phyloP scores from a whole-genome alignment of 2,888 invertebrate species.

The Argyresthia albistria region DNA sequence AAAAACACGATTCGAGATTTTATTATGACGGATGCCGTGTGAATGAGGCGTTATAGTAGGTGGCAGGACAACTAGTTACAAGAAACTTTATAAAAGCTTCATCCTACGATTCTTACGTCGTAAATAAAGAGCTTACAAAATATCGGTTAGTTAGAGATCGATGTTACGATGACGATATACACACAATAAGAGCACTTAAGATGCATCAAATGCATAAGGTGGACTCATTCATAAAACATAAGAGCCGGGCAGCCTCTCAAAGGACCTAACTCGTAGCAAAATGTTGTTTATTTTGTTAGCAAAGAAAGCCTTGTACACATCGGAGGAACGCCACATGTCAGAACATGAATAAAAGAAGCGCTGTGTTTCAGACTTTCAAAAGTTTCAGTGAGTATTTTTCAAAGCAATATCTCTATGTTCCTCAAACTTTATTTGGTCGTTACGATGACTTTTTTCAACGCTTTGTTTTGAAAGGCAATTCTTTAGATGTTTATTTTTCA shows the following conservation, averaged over 20 bases:
- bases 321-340: constrained; percentile 62
- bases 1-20: too few relatives aligned
- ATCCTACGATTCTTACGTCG: too few relatives aligned
- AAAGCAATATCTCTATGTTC: constrained; percentile 38
- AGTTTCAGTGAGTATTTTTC: constrained; percentile 57
- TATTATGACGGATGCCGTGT: too few relatives aligned
- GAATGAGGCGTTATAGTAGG: too few relatives aligned
- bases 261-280: constrained; percentile 63
- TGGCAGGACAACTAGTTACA: too few relatives aligned
- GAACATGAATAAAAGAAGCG: constrained; percentile 69
- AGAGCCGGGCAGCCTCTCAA: constrained; percentile 53
- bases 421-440: constrained; percentile 34
- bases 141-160: too few relatives aligned
- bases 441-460: constrained; percentile 11
- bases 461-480: too few relatives aligned
- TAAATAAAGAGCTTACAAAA: too few relatives aligned
- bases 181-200: neutral
- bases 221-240: constrained; percentile 65
- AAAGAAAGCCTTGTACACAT: constrained; percentile 62
- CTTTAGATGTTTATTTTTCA: too few relatives aligned
- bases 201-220: constrained; percentile 36
- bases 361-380: constrained; percentile 66
- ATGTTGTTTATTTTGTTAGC: constrained; percentile 69
- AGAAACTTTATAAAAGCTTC: too few relatives aligned
- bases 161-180: neutral